Evolutionary conservation across 1,140 invertebrate species (phyloP).

Genomic region (Penaeus vannamei): DNA sequence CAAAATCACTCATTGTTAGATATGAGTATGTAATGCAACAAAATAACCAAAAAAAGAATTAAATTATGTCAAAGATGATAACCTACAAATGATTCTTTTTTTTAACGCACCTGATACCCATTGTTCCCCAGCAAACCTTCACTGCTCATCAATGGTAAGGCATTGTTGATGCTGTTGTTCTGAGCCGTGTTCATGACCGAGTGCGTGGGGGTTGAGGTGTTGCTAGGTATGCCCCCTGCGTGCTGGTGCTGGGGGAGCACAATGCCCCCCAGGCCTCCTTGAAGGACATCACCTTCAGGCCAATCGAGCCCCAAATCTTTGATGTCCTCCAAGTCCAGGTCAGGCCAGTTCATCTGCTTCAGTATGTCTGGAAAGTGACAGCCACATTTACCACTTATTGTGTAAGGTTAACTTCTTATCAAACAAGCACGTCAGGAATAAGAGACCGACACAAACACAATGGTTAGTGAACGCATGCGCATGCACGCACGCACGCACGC

Average conservation of each 20-base stretch:
- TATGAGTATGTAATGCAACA: too few relatives aligned
- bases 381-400: too few relatives aligned
- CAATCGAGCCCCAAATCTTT: constrained; percentile 23
- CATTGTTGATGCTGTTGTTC: constrained; percentile 3
- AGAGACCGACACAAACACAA: too few relatives aligned
- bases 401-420: not conserved
- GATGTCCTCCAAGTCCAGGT: constrained; percentile 44
- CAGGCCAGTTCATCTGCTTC: constrained; percentile 41
- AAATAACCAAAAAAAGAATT: too few relatives aligned
- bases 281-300: not conserved
- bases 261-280: not conserved
- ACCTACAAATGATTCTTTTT: too few relatives aligned
- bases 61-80: too few relatives aligned
- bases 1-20: too few relatives aligned
- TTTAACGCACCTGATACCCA: too few relatives aligned
- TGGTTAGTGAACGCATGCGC: too few relatives aligned
- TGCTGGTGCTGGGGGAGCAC: not conserved
- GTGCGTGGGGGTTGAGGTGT: not conserved
- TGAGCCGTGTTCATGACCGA: not conserved
- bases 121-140: not conserved
- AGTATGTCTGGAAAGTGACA: constrained; percentile 25
- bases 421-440: not conserved
- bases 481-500: too few relatives aligned
- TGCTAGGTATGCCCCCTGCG: not conserved
- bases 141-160: not conserved